Percentiles rank a stretch among this genome's conserved stretches.
phyloP scores from a whole-genome alignment of 2,888 invertebrate genomes.

The Lycophotia porphyrea region DNA sequence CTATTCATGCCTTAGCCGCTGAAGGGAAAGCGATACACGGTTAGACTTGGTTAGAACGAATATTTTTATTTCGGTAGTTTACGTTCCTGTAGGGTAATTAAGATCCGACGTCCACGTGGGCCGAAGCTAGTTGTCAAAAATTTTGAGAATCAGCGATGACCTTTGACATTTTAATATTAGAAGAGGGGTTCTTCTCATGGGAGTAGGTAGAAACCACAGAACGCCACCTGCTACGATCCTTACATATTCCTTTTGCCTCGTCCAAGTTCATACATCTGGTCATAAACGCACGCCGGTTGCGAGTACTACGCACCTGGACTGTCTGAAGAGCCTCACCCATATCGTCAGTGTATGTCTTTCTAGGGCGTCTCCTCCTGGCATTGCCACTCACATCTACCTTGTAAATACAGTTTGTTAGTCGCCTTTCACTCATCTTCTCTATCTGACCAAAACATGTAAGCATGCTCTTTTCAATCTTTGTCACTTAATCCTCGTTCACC shows the following conservation, averaged over 20 bases:
- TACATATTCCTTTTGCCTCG: background rate
- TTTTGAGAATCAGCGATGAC: slow-evolving; percentile 39
- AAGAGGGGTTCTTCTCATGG: background rate
- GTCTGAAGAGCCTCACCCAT: background rate
- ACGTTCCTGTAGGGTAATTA: background rate
- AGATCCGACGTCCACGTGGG: background rate
- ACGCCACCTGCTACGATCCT: background rate
- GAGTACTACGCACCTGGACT: background rate
- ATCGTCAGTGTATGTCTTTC: background rate
- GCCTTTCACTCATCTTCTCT: background rate
- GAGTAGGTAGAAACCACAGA: background rate
- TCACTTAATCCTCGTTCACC: background rate
- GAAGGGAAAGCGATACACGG: background rate
- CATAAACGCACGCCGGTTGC: background rate
- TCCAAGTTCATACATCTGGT: background rate
- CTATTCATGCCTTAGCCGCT: background rate
- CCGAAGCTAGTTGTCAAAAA: slow-evolving; percentile 1
- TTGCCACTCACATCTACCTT: background rate
- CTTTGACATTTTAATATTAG: slow-evolving; percentile 51
- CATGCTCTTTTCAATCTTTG: background rate
- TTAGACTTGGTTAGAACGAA: background rate
- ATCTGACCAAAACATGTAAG: background rate
- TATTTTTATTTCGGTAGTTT: background rate
- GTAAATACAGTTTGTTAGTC: background rate
- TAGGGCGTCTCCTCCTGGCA: background rate